Percentiles rank a stretch among this genome's conserved stretches.
Evolutionary conservation across 2,888 invertebrate species (phyloP).

Genomic region (Xestia ashworthii): DNA sequence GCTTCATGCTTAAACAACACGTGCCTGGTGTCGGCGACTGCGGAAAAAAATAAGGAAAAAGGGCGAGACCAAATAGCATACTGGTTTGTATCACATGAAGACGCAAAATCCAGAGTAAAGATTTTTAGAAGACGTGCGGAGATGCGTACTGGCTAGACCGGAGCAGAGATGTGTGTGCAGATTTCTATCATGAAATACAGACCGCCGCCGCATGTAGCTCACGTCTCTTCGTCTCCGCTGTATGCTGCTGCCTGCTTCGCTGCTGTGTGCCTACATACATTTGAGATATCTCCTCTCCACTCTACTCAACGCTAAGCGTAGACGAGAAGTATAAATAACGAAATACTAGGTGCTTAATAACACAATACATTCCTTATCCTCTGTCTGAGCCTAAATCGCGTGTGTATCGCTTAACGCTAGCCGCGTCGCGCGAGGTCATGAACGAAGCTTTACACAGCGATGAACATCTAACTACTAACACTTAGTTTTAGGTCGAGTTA

Average conservation of each 20-base stretch:
- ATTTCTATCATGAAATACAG: neutral
- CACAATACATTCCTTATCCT: neutral
- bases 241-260: neutral
- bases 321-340: too few relatives aligned
- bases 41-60: too few relatives aligned
- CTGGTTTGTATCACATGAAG: too few relatives aligned
- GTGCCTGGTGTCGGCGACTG: neutral
- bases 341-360: neutral
- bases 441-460: neutral
- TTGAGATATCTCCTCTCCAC: neutral
- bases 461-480: constrained; percentile 18
- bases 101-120: too few relatives aligned
- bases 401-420: neutral
- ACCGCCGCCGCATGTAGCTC: neutral
- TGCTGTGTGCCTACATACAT: neutral
- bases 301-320: too few relatives aligned
- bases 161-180: neutral
- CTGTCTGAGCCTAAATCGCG: neutral
- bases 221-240: neutral
- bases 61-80: too few relatives aligned
- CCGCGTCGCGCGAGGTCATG: neutral
- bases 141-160: neutral
- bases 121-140: too few relatives aligned
- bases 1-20: neutral
- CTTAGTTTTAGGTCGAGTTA: constrained; percentile 28